phyloP scores from a whole-genome alignment of 2,797 vertebrate genomes.

The Brotula barbata region DNA sequence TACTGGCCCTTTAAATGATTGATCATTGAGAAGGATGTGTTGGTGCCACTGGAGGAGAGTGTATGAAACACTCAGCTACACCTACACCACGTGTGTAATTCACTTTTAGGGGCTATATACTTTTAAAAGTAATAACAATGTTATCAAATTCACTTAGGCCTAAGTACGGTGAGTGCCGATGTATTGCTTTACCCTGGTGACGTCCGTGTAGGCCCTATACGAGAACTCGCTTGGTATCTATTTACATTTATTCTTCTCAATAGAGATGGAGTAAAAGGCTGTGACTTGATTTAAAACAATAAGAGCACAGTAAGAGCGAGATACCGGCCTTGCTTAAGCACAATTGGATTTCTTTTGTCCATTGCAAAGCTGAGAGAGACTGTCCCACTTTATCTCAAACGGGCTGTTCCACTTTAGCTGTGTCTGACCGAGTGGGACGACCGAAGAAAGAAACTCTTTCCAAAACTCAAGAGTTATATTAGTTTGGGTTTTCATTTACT shows the following conservation, averaged over 20 bases:
- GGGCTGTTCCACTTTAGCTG: constrained; percentile 22
- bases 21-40: too few species aligned
- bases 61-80: neutral
- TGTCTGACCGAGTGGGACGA: constrained; percentile 1
- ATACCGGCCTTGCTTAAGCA: constrained; percentile 10
- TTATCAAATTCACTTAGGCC: too few species aligned
- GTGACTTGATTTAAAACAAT: constrained; percentile 21
- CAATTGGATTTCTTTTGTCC: constrained; percentile 30
- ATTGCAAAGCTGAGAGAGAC: constrained; percentile 19
- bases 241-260: constrained; percentile 13
- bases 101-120: too few species aligned
- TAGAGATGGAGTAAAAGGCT: neutral
- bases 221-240: neutral
- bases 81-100: neutral
- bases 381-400: constrained; percentile 21
- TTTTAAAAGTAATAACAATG: too few species aligned
- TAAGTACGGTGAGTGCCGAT: neutral
- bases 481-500: neutral
- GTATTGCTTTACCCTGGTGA: neutral
- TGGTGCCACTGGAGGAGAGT: neutral
- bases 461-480: constrained; percentile 25
- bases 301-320: constrained; percentile 3
- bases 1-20: too few species aligned
- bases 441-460: constrained; percentile 10
- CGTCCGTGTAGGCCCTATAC: neutral